A percentile compares a stretch with the other conserved stretches of the same genome.
These are phyloP conservation scores for Pteromalus puparum DNA, from an alignment of 1,140 invertebrate species.

Conservation along the genomic window DNA sequence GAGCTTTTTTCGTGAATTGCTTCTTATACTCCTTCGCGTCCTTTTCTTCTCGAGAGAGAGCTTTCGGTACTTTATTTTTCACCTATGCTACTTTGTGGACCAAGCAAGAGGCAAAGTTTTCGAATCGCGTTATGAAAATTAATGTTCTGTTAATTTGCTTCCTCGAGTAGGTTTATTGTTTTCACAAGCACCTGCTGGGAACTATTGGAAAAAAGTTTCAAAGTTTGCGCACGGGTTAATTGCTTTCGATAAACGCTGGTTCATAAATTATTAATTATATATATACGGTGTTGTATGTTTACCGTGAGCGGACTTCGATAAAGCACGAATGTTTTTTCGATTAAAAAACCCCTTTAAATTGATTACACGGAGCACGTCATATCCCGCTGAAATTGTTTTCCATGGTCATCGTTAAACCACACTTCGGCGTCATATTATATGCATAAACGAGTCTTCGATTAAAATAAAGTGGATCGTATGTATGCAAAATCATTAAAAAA, in stretches of 20 bases:
- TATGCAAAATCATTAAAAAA: no score
- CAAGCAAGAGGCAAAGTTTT: not conserved
- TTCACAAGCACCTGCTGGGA: not conserved
- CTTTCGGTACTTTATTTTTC: not conserved
- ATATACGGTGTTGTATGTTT: no score
- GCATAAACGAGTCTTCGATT: no score
- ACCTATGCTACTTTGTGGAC: not conserved
- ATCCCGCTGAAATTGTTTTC: no score
- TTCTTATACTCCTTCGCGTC: not conserved
- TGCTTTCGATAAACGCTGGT: not conserved
- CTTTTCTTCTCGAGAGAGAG: not conserved
- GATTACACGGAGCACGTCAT: no score
- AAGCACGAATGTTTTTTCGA: no score
- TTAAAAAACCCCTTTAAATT: no score
- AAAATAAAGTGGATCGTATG: no score
- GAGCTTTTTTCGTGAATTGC: slow-evolving; percentile 1
- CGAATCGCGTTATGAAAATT: not conserved
- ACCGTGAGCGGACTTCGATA: no score
- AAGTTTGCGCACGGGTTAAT: not conserved
- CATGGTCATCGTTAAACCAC: no score
- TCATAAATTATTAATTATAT: no score
- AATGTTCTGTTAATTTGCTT: not conserved
- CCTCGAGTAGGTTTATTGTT: not conserved
- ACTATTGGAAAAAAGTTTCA: not conserved
- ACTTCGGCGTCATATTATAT: no score